phyloP scores from a whole-genome alignment of 2,888 invertebrate species.

The Netelia virgata region DNA sequence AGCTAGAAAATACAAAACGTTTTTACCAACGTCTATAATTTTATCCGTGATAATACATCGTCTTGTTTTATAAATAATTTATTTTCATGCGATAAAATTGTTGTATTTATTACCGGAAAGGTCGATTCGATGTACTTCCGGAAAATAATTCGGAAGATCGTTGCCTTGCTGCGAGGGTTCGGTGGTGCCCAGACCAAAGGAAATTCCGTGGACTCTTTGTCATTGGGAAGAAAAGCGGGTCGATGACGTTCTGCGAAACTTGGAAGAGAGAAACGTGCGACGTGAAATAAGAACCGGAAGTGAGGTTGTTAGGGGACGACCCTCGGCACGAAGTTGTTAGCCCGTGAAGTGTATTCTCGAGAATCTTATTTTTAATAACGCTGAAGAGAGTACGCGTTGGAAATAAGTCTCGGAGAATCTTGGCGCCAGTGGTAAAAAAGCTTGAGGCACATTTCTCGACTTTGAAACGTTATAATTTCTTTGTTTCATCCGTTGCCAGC shows the following conservation, averaged over 20 bases:
- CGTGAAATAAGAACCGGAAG: slow-evolving; percentile 19
- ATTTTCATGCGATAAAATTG: slow-evolving; percentile 32
- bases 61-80: slow-evolving; percentile 1
- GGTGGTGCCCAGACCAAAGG: slow-evolving; percentile 81
- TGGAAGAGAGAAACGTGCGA: neutral
- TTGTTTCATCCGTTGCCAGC: neutral
- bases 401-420: neutral
- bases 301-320: slow-evolving; percentile 2
- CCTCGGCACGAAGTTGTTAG: slow-evolving; percentile 48
- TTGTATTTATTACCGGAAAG: slow-evolving; percentile 76
- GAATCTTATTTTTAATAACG: slow-evolving; percentile 33
- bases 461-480: neutral
- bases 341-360: slow-evolving; percentile 1
- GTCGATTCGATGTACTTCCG: slow-evolving; percentile 78
- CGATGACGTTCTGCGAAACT: slow-evolving; percentile 80
- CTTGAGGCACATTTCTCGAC: neutral
- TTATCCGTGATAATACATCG: neutral
- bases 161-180: slow-evolving; percentile 79
- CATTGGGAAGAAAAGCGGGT: slow-evolving; percentile 75
- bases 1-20: no score
- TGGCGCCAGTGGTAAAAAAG: neutral
- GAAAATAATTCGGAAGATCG: slow-evolving; percentile 80
- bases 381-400: neutral
- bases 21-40: neutral
- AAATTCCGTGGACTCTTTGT: slow-evolving; percentile 75